Evolutionary conservation across 92 coral and sea anemone genomes (phyloP), one percentile per base, ranked within the genome.

Genomic region (Epizoanthus ramosus): DNA sequence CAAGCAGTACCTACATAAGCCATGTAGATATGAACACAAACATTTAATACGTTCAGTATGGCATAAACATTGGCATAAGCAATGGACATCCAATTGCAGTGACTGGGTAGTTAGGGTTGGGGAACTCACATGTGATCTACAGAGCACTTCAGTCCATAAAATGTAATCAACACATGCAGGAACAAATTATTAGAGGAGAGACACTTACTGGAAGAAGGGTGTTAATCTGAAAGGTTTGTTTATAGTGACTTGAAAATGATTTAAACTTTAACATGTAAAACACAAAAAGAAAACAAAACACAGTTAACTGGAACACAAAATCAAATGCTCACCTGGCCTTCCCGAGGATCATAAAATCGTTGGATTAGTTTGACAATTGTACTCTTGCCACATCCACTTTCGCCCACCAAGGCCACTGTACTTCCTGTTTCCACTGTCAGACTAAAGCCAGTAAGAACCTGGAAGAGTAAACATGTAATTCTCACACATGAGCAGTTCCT

Each of bases 351-450:
- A 3, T 87, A 87, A 65, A 87, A 87, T 52, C 90, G 80, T 31
- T 87, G 87, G 33, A 87, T 87, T 54, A 87, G 71, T 66, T 87
- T 87, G 23, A 87, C 84, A 13, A 87, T 87, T 6, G 90, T 87
- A 28, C 90, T 87, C 79, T 87, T 87, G 53, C 90, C 90, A 67
- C 90, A 87, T 0, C 90, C 90, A 43, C 90, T 87, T 52, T 85
- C 90, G 37, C 90, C 90, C 54, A 87, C 90, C 73, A 87, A 68
- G 31, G 90, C 90, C 59, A 80, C 87, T 15, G 90, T 87, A 47
- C 74, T 33, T 3, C 90, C 90, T 43, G 79, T 70, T 3, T 79
- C 86, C n/a, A 87, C 83, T 14, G 61, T 67, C 16, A 87, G 71
- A 28, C 64, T 73, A 16, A 87, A 57, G 13, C 90, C 87, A 54